These are phyloP conservation scores for Molanna angustata DNA, from an alignment of 2,888 invertebrate genomes.

Conservation along the genomic window DNA sequence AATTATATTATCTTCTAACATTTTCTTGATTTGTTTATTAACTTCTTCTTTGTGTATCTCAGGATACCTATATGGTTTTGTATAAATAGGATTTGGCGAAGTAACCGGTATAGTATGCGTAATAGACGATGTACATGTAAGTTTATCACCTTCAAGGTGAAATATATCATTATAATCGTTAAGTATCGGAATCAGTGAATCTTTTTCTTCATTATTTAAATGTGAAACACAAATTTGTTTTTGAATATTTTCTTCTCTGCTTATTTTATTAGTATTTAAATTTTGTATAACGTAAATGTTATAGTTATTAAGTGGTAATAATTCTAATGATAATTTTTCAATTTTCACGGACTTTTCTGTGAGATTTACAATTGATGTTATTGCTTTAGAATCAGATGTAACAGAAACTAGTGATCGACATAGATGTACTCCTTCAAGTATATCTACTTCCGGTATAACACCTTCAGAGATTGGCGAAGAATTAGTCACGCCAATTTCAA, in stretches of 20 bases:
- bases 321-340: neutral
- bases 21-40: constrained; percentile 35
- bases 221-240: constrained; percentile 18
- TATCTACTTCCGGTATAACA: neutral
- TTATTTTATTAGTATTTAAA: neutral
- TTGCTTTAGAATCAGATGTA: neutral
- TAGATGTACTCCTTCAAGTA: neutral
- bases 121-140: constrained; percentile 33
- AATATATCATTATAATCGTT: constrained; percentile 30
- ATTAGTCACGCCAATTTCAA: neutral
- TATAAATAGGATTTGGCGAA: constrained; percentile 31
- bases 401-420: neutral
- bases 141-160: constrained; percentile 33
- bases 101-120: constrained; percentile 34
- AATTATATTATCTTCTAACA: constrained; percentile 35
- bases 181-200: constrained; percentile 33
- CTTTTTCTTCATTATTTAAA: constrained; percentile 35
- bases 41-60: constrained; percentile 37
- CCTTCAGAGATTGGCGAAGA: neutral
- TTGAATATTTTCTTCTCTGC: neutral
- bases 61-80: constrained; percentile 36
- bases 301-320: neutral
- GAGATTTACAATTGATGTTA: neutral
- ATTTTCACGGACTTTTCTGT: neutral
- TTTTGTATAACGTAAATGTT: neutral